These are phyloP conservation scores for Archips xylosteana DNA, from an alignment of 2,888 invertebrate genomes.

Conservation along the genomic window DNA sequence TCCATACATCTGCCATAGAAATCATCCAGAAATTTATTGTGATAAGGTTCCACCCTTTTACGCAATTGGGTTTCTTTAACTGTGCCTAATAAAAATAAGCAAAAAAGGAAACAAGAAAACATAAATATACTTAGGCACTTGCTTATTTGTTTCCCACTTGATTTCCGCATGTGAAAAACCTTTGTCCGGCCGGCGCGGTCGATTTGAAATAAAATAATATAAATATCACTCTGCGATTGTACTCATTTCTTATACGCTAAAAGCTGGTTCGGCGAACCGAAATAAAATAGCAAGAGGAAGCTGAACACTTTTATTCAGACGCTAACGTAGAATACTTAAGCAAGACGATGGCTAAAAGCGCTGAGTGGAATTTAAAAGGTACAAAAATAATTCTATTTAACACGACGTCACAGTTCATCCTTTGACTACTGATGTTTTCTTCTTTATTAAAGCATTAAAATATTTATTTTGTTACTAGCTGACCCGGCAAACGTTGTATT, in stretches of 20 bases:
- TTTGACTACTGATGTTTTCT: no score
- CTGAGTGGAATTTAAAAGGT: conserved; percentile 13
- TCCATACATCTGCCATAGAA: no score
- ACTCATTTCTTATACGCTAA: conserved; percentile 2
- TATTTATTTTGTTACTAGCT: no score
- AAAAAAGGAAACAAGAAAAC: neutral
- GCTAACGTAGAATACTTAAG: conserved; percentile 13
- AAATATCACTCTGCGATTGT: neutral
- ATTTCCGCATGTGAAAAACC: neutral
- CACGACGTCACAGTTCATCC: neutral
- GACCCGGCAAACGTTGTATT: no score
- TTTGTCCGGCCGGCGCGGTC: neutral
- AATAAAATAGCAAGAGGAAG: conserved; percentile 10
- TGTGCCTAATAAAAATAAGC: neutral
- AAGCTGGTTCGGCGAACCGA: conserved; percentile 1
- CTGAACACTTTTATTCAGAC: conserved; percentile 10
- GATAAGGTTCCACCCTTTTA: no score
- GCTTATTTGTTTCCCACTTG: neutral
- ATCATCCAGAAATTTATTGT: no score
- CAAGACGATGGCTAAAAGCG: neutral
- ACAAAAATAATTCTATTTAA: conserved; percentile 4
- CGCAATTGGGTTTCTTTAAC: no score
- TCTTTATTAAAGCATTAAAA: no score
- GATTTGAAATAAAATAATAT: neutral
- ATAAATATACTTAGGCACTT: neutral